Evolutionary conservation across 2,888 invertebrate species (phyloP), one percentile per base, ranked within the genome.

Genomic region (Myathropa florea): DNA sequence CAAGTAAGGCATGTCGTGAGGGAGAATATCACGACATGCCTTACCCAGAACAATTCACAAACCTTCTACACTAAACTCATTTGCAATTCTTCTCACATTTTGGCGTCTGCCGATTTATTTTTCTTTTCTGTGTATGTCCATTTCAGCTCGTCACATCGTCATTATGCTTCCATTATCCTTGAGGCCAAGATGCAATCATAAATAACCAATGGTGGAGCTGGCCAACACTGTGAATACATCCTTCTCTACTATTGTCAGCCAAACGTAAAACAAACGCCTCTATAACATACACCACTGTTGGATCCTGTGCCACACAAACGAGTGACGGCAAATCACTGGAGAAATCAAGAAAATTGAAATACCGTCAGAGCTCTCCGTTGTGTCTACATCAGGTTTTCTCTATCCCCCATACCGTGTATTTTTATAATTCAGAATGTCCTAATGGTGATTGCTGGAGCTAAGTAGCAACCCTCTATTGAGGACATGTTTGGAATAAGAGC

Each of bases 321-420:
- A 71, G 72, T 65, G 79, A 72, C 71, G 72, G 70, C 79, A 80
- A 80, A 80, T 80, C 80, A 80, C 80, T 80, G 80, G 80, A 80
- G 80, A 80, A 80, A 80, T 80, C 80, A 80, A 80, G 80, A 73
- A 80, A 80, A 80, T 80, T 80, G 80, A 80, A 80, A 73, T 80
- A 63, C 80, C 80, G 80, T 80, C 80, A 63, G 80, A 80, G 55
- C 65, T 73, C 61, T 61, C 67, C 33, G 26, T n/a, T 79, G 57
- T 72, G 39, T 65, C 71, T 59, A 39, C 65, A 59, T 59, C 23
- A 23, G 12, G 30, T 64, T 57, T 71, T 24, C 78, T 46, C 9
- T 46, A 21, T 21, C 28, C 39, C 21, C 36, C 23, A 26, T 23
- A 24, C 39, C 21, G 21, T 67, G 33, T 33, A 28, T 67, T 73